These are phyloP conservation scores for Linurgus olivaceus DNA, from an alignment of 2,797 vertebrate species.

Conservation along the genomic window DNA sequence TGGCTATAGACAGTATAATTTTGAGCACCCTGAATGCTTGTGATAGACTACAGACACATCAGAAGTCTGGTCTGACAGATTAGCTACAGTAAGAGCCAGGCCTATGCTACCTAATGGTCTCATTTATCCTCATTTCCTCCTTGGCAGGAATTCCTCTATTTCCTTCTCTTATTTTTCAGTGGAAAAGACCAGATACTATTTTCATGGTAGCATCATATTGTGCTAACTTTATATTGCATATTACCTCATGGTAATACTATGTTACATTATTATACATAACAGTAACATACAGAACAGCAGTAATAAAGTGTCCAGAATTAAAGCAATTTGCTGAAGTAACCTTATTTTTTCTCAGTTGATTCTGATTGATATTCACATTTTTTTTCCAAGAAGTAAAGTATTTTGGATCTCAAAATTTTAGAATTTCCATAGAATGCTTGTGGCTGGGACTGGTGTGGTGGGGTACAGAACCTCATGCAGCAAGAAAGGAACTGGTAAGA, in stretches of 20 bases:
- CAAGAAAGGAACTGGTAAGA: not conserved
- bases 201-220: not conserved
- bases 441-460: rapidly evolving
- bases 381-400: not conserved
- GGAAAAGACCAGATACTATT: not conserved
- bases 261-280: not conserved
- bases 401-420: not conserved
- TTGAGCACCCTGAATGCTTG: not conserved
- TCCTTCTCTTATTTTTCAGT: not conserved
- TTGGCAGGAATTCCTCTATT: not conserved
- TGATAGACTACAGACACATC: not conserved
- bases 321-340: not conserved
- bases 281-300: not conserved
- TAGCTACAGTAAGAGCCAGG: not conserved
- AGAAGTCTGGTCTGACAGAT: not conserved
- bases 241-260: not conserved
- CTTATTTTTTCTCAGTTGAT: not conserved
- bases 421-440: rapidly evolving
- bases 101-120: not conserved
- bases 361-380: not conserved
- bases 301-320: not conserved
- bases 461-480: not conserved
- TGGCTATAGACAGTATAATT: not conserved
- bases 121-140: not conserved
- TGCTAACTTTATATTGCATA: not conserved